A percentile compares a stretch with the other conserved stretches of the same genome.
phyloP scores from a whole-genome alignment of 2,113 vertebrate species.

The Callipepla squamata region DNA sequence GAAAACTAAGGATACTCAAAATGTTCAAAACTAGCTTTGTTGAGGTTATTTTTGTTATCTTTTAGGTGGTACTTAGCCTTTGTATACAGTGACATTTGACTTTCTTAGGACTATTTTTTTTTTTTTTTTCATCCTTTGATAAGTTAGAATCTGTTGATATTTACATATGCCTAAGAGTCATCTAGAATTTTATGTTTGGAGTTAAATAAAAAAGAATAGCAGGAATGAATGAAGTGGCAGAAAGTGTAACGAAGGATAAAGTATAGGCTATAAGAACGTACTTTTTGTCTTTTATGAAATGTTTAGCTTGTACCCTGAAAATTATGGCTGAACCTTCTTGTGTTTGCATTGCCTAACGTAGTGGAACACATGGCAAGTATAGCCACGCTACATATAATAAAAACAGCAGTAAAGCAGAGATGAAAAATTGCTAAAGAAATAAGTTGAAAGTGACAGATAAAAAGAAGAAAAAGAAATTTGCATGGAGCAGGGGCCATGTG shows the following conservation, averaged over 20 bases:
- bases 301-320: background rate
- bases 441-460: background rate
- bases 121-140: background rate
- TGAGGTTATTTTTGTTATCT: background rate
- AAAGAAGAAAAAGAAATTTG: background rate
- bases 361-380: background rate
- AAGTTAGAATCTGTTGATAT: background rate
- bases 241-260: background rate
- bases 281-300: background rate
- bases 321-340: background rate
- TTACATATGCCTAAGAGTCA: constrained; percentile 13
- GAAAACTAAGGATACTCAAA: background rate
- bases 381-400: background rate
- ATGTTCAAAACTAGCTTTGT: background rate
- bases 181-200: background rate
- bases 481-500: background rate
- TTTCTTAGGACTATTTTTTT: background rate
- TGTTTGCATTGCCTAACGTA: background rate
- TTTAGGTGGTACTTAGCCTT: background rate
- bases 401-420: background rate
- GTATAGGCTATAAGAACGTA: background rate
- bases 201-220: background rate
- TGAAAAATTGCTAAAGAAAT: background rate
- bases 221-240: background rate
- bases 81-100: background rate